Percentiles rank a stretch among this genome's conserved stretches.
Conservation (phyloP, 1,140 invertebrate species). For the Drosophila mayri region DNA sequence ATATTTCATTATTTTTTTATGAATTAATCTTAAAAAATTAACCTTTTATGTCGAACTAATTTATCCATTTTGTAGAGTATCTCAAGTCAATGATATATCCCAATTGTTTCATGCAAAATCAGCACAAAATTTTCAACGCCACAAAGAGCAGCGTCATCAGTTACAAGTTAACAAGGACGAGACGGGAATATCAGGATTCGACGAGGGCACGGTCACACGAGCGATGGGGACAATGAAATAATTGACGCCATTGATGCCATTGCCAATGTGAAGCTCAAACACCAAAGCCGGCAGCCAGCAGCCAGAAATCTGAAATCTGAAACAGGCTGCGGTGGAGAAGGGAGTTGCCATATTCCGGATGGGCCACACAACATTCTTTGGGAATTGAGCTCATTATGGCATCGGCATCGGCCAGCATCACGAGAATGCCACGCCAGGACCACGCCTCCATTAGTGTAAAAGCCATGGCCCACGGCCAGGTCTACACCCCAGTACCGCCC, state of each 20-base stretch:
- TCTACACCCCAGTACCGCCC: constrained; percentile 30
- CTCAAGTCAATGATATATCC: constrained; percentile 44
- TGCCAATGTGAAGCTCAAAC: constrained; percentile 37
- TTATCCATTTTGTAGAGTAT: constrained; percentile 22
- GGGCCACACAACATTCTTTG: constrained; percentile 72
- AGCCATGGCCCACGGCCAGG: constrained; percentile 63
- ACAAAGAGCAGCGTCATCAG: constrained; percentile 80
- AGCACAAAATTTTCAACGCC: constrained; percentile 72
- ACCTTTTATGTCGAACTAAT: too few relatives aligned
- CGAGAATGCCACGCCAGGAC: constrained; percentile 33
- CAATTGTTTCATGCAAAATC: constrained; percentile 71
- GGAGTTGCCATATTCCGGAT: constrained; percentile 5
- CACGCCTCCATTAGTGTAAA: constrained; percentile 81
- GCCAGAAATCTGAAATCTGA: constrained; percentile 43
- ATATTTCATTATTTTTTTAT: too few relatives aligned
- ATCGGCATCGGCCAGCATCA: constrained; percentile 42
- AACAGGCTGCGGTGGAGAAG: constrained; percentile 16
- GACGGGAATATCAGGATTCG: constrained; percentile 8
- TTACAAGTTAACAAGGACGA: constrained; percentile 50
- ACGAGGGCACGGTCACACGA: constrained; percentile 8
- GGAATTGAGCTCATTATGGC: constrained; percentile 83
- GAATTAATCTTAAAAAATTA: too few relatives aligned
- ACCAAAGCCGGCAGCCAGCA: constrained; percentile 20
- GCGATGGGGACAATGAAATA: constrained; percentile 72
- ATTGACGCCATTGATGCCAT: constrained; percentile 77